Evolutionary conservation across 2,113 vertebrate genomes (phyloP).

Genomic region (Lipotes vexillifer): DNA sequence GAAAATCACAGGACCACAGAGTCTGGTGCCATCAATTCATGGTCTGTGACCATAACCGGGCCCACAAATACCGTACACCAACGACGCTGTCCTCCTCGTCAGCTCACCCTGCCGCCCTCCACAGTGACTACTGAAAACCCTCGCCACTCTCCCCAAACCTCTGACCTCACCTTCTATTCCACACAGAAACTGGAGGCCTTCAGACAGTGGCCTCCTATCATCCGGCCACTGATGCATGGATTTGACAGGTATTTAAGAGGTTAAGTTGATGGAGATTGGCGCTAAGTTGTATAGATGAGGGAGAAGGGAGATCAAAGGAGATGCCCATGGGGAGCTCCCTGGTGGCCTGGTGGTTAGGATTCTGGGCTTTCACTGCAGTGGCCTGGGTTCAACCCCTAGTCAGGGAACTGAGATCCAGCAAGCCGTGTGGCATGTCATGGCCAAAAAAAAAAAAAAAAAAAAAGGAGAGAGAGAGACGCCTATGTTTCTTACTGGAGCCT

Average conservation of each 20-base stretch:
- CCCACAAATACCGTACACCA: accelerated
- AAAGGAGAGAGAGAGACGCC: background rate
- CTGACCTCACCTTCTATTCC: background rate
- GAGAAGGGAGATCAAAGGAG: background rate
- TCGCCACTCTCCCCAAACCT: background rate
- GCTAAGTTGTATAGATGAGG: background rate
- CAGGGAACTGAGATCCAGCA: background rate
- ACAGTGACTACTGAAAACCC: background rate
- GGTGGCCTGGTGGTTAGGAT: background rate
- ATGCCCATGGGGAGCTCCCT: background rate
- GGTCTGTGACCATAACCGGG: background rate
- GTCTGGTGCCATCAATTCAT: background rate
- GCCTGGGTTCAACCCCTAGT: background rate
- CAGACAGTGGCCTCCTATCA: background rate
- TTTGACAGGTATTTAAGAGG: background rate
- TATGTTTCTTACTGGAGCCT: background rate
- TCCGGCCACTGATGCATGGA: background rate
- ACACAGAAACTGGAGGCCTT: background rate
- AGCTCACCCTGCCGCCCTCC: background rate
- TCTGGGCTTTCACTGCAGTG: background rate
- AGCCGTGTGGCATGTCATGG: background rate
- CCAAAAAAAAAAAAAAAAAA: background rate
- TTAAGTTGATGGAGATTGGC: background rate
- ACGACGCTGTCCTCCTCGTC: background rate
- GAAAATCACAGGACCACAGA: background rate